Percentiles rank a stretch among this genome's conserved stretches.
phyloP scores from a whole-genome alignment of 2,888 invertebrate species.

The Epirrita christyi region DNA sequence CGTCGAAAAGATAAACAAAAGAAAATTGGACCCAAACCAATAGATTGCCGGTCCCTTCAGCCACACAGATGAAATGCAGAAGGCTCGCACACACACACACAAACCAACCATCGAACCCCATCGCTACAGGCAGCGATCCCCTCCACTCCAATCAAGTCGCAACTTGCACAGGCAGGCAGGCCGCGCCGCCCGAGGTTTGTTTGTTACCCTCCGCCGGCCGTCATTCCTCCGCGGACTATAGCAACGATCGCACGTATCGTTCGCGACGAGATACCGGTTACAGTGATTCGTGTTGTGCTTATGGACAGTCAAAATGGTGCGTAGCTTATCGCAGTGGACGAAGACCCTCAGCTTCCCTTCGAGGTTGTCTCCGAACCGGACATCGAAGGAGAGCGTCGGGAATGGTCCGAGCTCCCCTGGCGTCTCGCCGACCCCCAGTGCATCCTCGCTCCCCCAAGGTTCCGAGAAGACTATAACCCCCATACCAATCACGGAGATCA shows the following conservation, averaged over 20 bases:
- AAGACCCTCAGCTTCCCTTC: constrained; percentile 96
- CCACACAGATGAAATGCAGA: constrained; percentile 36
- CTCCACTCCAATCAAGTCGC: constrained; percentile 63
- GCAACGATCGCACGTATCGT: constrained; percentile 62
- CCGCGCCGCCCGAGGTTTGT: constrained; percentile 36
- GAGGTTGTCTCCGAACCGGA: constrained; percentile 92
- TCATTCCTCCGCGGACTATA: constrained; percentile 74
- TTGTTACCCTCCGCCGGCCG: constrained; percentile 55
- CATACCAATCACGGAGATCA: constrained; percentile 88
- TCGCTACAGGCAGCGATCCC: constrained; percentile 44
- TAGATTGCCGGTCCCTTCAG: constrained; percentile 55
- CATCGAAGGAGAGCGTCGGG: constrained; percentile 88
- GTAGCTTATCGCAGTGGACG: constrained; percentile 95
- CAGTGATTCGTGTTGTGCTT: constrained; percentile 77
- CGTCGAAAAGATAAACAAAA: constrained; percentile 70
- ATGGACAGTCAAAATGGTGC: constrained; percentile 89
- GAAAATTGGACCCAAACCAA: constrained; percentile 58
- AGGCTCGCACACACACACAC: constrained; percentile 42
- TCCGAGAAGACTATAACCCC: constrained; percentile 82
- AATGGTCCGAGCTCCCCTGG: constrained; percentile 83
- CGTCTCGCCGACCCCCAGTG: constrained; percentile 86
- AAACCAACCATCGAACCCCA: constrained; percentile 33
- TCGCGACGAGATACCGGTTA: constrained; percentile 52
- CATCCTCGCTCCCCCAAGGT: constrained; percentile 84
- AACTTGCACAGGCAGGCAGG: constrained; percentile 70